A percentile compares a stretch with the other conserved stretches of the same genome.
Evolutionary conservation across 2,797 vertebrate species (phyloP).

Genomic region (Poecile montanus): DNA sequence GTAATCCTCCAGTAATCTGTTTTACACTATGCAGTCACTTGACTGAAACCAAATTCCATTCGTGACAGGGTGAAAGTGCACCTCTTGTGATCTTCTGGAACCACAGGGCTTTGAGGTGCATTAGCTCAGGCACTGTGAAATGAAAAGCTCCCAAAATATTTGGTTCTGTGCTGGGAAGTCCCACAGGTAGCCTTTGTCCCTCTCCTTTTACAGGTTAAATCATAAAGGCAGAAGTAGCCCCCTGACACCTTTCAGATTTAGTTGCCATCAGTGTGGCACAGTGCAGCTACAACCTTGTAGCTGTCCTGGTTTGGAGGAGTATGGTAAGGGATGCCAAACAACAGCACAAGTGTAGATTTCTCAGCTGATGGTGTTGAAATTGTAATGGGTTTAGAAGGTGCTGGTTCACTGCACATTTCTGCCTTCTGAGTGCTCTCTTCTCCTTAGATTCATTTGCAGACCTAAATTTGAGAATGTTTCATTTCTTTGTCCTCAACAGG

Average conservation of each 20-base stretch:
- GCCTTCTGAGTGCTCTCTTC: neutral
- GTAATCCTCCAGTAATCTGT: neutral
- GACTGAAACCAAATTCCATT: neutral
- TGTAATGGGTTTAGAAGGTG: neutral
- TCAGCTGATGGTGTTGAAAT: neutral
- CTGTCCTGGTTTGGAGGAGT: neutral
- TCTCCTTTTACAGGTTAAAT: neutral
- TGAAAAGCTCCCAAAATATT: neutral
- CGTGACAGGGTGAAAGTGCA: neutral
- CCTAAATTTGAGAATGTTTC: neutral
- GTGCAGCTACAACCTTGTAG: fast-evolving
- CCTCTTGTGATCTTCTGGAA: neutral
- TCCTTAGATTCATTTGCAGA: neutral
- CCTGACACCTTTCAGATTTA: too few relatives aligned
- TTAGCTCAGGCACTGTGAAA: neutral
- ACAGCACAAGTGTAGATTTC: neutral
- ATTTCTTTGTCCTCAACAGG: neutral
- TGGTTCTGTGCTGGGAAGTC: neutral
- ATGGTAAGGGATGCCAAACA: neutral
- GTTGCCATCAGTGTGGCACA: neutral
- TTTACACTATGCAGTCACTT: neutral
- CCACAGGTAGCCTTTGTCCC: neutral
- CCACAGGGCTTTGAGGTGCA: neutral
- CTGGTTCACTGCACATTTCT: neutral
- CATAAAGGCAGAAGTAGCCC: neutral